Percentiles rank a stretch among this genome's conserved stretches.
phyloP scores from a whole-genome alignment of 2,797 vertebrate species.

The Darevskia nairensis region DNA sequence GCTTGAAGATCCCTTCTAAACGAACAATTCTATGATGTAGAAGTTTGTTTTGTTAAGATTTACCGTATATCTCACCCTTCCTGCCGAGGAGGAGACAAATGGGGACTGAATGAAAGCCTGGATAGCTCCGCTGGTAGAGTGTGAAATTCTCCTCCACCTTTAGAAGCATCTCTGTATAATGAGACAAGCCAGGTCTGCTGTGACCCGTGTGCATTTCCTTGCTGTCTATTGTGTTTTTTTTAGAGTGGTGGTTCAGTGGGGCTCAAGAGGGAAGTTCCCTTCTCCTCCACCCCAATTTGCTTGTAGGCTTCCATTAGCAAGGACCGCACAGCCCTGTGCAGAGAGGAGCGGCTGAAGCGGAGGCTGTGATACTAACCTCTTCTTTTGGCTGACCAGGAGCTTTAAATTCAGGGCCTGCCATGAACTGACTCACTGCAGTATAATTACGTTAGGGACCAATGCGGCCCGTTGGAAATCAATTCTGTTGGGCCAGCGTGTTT shows the following conservation, averaged over 20 bases:
- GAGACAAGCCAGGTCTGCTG: too few relatives aligned
- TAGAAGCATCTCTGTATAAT: background rate
- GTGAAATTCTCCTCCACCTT: background rate
- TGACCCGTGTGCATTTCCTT: background rate
- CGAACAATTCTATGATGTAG: too few relatives aligned
- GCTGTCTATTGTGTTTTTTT: background rate
- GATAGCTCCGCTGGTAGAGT: too few relatives aligned
- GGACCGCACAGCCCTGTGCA: background rate
- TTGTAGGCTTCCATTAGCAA: background rate
- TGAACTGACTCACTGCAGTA: slow-evolving; percentile 76
- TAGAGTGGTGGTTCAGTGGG: background rate
- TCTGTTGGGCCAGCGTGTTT: slow-evolving; percentile 79
- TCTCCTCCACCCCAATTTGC: too few relatives aligned
- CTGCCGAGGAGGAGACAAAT: too few relatives aligned
- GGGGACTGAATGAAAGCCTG: too few relatives aligned
- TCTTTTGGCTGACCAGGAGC: slow-evolving; percentile 67
- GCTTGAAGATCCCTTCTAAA: too few relatives aligned
- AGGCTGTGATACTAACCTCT: slow-evolving; percentile 39
- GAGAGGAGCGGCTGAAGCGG: slow-evolving; percentile 41
- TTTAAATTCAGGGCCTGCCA: slow-evolving; percentile 75
- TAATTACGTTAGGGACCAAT: slow-evolving; percentile 84
- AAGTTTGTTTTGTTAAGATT: too few relatives aligned
- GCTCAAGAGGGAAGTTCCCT: too few relatives aligned
- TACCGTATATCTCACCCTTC: too few relatives aligned
- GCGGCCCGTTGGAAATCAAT: slow-evolving; percentile 82